Conservation (phyloP, 2,888 invertebrate genomes). For the Urechis unicinctus region DNA sequence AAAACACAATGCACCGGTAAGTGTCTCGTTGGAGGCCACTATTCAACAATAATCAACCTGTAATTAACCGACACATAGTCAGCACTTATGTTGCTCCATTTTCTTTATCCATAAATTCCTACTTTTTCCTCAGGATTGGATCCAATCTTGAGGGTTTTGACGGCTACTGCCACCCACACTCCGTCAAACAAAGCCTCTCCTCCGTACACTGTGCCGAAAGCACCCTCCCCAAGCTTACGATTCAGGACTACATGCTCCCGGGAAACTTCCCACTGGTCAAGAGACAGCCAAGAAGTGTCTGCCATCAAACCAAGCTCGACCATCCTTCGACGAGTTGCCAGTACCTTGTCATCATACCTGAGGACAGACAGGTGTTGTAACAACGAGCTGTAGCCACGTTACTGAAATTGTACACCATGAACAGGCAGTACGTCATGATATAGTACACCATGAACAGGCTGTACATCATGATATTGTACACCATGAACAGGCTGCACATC, state of each 20-base stretch:
- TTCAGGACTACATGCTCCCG: slow-evolving; percentile 69
- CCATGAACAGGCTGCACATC: no score
- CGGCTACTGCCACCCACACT: slow-evolving; percentile 61
- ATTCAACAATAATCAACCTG: no score
- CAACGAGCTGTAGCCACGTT: no score
- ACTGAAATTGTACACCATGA: no score
- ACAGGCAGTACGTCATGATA: no score
- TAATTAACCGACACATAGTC: no score
- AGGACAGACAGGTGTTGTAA: neutral
- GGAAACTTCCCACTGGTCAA: slow-evolving; percentile 84
- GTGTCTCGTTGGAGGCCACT: neutral
- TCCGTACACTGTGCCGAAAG: slow-evolving; percentile 86
- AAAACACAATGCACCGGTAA: neutral
- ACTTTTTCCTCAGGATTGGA: slow-evolving; percentile 75
- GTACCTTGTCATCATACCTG: slow-evolving; percentile 63
- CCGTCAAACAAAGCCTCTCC: slow-evolving; percentile 73
- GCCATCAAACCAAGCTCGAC: slow-evolving; percentile 63
- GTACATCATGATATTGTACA: no score
- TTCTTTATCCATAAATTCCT: no score
- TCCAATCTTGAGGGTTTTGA: slow-evolving; percentile 80
- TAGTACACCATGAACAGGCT: no score
- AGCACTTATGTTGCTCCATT: no score
- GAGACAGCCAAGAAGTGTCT: slow-evolving; percentile 50
- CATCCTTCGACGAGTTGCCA: slow-evolving; percentile 63
- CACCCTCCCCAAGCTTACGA: slow-evolving; percentile 63